phyloP scores from a whole-genome alignment of 2,113 vertebrate species.

The Arothron firmamentum region DNA sequence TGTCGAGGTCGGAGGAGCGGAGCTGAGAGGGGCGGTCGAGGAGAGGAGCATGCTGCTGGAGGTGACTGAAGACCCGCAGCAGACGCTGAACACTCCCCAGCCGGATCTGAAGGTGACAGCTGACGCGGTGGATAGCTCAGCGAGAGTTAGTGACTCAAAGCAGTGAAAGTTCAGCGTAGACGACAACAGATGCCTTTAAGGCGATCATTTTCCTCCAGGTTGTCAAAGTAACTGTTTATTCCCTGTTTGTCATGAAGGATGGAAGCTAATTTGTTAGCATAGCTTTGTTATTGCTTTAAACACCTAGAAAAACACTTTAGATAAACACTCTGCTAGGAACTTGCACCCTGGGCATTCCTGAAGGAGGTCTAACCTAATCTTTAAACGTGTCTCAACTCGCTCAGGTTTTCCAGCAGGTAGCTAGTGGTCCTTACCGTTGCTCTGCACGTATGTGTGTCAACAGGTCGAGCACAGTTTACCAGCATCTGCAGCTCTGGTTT shows the following conservation, averaged over 20 bases:
- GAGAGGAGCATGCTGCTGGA: slow-evolving; percentile 75
- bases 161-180: not conserved
- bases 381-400: slow-evolving; percentile 54
- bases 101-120: slow-evolving; percentile 55
- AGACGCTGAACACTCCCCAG: slow-evolving; percentile 60
- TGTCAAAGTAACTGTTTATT: too few species aligned
- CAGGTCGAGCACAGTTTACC: slow-evolving; percentile 64
- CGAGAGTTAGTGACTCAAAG: slow-evolving; percentile 5
- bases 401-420: slow-evolving; percentile 52
- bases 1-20: slow-evolving; percentile 60
- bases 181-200: not conserved
- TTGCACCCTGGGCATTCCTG: slow-evolving; percentile 58
- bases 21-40: slow-evolving; percentile 66
- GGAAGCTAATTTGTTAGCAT: too few species aligned
- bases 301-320: not conserved
- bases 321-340: slow-evolving; percentile 15
- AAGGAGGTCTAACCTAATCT: slow-evolving; percentile 51
- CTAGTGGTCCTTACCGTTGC: slow-evolving; percentile 53
- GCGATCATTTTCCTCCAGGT: too few species aligned
- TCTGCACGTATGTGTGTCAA: slow-evolving; percentile 47
- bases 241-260: too few species aligned
- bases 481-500: slow-evolving; percentile 81
- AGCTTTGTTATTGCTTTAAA: too few species aligned
- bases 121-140: not conserved
- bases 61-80: slow-evolving; percentile 74